These are phyloP conservation scores for Ametastegia equiseti DNA, from an alignment of 2,888 invertebrate genomes.

Conservation along the genomic window DNA sequence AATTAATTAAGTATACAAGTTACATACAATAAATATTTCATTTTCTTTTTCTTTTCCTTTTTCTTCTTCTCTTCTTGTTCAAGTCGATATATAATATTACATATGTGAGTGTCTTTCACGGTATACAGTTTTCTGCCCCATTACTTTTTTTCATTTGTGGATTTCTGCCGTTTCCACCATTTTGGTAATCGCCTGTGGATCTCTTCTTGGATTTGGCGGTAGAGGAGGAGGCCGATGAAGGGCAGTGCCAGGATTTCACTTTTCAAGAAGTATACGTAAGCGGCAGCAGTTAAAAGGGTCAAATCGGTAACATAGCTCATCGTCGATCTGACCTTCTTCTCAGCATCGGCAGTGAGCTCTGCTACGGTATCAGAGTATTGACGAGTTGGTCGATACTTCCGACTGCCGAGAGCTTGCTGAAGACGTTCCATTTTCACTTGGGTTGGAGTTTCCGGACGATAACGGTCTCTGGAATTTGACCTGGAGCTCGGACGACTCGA, in stretches of 20 bases:
- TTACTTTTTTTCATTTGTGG: slow-evolving; percentile 1
- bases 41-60: not conserved
- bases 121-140: not conserved
- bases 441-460: slow-evolving; percentile 68
- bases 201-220: slow-evolving; percentile 86
- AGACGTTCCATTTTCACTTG: slow-evolving; percentile 71
- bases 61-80: not conserved
- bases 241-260: slow-evolving; percentile 90
- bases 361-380: slow-evolving; percentile 51
- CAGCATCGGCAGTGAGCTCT: slow-evolving; percentile 80
- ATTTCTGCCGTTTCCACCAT: slow-evolving; percentile 74
- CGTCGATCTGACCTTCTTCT: slow-evolving; percentile 83
- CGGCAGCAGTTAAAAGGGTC: slow-evolving; percentile 85
- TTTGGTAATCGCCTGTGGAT: slow-evolving; percentile 79
- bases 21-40: not conserved
- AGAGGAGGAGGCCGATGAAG: slow-evolving; percentile 86
- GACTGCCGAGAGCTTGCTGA: slow-evolving; percentile 62
- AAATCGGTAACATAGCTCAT: slow-evolving; percentile 87
- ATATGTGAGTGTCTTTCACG: slow-evolving; percentile 30
- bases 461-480: slow-evolving; percentile 67
- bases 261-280: slow-evolving; percentile 89
- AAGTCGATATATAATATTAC: not conserved
- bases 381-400: slow-evolving; percentile 57
- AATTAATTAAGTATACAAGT: slow-evolving; percentile 13
- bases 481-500: slow-evolving; percentile 63